Conservation (phyloP, 2,797 vertebrate species). For the Hylomyscus alleni region DNA sequence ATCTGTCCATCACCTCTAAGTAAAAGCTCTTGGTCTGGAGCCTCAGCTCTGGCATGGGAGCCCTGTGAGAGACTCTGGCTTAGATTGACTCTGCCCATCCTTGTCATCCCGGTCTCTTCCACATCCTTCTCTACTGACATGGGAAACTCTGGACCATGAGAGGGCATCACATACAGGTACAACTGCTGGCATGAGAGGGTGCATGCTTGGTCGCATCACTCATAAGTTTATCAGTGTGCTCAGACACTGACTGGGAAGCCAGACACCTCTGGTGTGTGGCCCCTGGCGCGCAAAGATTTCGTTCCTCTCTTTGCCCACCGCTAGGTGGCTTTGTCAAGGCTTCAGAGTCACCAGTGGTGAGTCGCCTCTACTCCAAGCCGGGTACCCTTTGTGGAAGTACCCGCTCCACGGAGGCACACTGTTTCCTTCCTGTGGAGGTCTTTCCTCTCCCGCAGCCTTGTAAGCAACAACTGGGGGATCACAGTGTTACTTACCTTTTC, state of each 20-base stretch:
- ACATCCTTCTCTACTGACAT: not conserved
- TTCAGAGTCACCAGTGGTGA: not conserved
- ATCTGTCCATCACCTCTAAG: not conserved
- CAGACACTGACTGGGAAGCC: not conserved
- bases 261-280: not conserved
- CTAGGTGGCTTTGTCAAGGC: not conserved
- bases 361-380: rapidly evolving
- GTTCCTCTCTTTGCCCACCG: not conserved
- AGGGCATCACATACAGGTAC: not conserved
- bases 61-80: too few species aligned
- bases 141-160: too few species aligned
- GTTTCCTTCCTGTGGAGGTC: too few species aligned
- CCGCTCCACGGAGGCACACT: rapidly evolving
- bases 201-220: not conserved
- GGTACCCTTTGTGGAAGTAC: not conserved
- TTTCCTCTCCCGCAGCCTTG: not conserved
- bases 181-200: not conserved
- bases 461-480: not conserved
- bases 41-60: not conserved
- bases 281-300: not conserved
- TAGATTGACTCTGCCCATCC: not conserved
- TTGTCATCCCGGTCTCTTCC: not conserved
- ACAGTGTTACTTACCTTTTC: not conserved
- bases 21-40: not conserved
- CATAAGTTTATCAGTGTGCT: too few species aligned